Conservation (phyloP, 2,797 vertebrate species). For the Brachyalestes nurse region DNA sequence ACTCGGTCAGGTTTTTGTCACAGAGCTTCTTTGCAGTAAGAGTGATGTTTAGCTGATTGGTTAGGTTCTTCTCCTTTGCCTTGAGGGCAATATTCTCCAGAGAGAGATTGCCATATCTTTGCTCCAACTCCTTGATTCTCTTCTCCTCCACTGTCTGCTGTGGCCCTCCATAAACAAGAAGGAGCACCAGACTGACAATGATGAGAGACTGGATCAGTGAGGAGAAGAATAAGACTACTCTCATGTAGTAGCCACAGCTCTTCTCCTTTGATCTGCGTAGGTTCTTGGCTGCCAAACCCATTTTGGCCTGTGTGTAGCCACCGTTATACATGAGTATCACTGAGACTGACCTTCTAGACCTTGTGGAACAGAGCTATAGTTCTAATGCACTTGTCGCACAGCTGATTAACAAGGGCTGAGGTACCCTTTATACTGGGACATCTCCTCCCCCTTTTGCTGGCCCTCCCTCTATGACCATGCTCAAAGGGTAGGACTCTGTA, state of each 20-base stretch:
- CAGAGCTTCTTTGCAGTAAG: slow-evolving; percentile 63
- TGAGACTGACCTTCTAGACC: neutral
- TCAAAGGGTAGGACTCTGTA: neutral
- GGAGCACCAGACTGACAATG: slow-evolving; percentile 92
- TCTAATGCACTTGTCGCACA: neutral
- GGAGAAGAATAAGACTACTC: slow-evolving; percentile 91
- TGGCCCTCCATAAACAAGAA: slow-evolving; percentile 91
- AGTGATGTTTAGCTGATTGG: slow-evolving; percentile 78
- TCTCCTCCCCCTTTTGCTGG: slow-evolving; percentile 34
- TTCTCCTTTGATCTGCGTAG: slow-evolving; percentile 71
- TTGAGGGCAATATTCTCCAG: slow-evolving; percentile 67
- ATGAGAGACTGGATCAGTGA: slow-evolving; percentile 95
- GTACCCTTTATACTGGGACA: slow-evolving; percentile 29
- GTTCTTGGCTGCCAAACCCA: slow-evolving; percentile 67
- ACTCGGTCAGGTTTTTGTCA: slow-evolving; percentile 56
- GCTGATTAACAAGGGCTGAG: slow-evolving; percentile 10
- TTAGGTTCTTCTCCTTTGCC: slow-evolving; percentile 73
- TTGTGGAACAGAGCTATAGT: neutral
- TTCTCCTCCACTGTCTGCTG: slow-evolving; percentile 72
- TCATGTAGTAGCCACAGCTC: slow-evolving; percentile 89
- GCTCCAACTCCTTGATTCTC: slow-evolving; percentile 76
- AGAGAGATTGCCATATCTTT: slow-evolving; percentile 72
- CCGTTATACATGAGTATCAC: slow-evolving; percentile 72
- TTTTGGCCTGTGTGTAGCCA: slow-evolving; percentile 72
- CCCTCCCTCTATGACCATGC: slow-evolving; percentile 15